These are phyloP conservation scores for Tenthredo notha DNA, from an alignment of 2,888 invertebrate genomes.

Conservation along the genomic window DNA sequence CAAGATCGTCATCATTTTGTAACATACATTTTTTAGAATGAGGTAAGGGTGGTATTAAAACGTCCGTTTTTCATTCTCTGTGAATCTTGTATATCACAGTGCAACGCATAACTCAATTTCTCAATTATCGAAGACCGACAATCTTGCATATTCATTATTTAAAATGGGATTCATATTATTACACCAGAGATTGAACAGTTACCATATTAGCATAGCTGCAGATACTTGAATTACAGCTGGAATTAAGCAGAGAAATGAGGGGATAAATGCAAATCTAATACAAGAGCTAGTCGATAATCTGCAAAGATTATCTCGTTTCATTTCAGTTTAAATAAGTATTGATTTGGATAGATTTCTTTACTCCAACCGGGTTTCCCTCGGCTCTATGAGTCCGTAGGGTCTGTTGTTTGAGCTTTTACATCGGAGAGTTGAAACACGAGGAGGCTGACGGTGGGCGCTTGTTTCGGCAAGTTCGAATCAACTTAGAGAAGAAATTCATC, in stretches of 20 bases:
- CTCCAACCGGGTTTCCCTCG: constrained; percentile 16
- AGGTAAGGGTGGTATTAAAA: neutral
- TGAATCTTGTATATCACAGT: neutral
- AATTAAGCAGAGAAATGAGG: neutral
- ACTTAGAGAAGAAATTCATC: neutral
- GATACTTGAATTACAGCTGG: neutral
- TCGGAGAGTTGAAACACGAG: neutral
- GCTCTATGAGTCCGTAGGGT: constrained; percentile 29
- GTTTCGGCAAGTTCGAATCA: constrained; percentile 13
- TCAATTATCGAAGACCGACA: neutral
- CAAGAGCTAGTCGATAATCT: neutral
- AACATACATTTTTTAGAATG: neutral
- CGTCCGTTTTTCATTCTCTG: neutral
- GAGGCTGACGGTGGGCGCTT: neutral
- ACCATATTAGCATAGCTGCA: neutral
- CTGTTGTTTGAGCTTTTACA: neutral
- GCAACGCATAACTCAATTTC: neutral
- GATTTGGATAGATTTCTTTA: neutral
- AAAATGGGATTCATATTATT: neutral
- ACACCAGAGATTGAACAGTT: neutral
- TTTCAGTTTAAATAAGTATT: neutral
- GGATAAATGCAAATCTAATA: neutral
- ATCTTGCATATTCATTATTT: neutral
- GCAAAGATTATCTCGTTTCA: neutral
- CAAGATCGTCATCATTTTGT: neutral